phyloP scores from a whole-genome alignment of 2,113 vertebrate genomes.

The Scomber colias region DNA sequence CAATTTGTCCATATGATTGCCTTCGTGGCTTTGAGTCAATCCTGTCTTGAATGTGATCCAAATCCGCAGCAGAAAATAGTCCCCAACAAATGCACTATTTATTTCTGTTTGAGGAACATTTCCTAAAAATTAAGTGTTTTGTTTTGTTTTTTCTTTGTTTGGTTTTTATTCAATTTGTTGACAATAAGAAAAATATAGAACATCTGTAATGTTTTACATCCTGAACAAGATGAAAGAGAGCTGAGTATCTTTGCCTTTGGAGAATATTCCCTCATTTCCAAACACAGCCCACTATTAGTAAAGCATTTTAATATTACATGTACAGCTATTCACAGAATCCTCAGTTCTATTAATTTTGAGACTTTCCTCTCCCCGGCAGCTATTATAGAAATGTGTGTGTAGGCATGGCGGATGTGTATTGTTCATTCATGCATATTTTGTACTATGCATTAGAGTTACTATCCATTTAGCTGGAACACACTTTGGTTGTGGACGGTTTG shows the following conservation, averaged over 20 bases:
- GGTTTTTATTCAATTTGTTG: too few relatives aligned
- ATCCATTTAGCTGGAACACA: conserved; percentile 19
- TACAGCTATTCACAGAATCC: conserved; percentile 13
- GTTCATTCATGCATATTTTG: conserved; percentile 23
- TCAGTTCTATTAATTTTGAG: not conserved
- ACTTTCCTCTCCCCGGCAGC: not conserved
- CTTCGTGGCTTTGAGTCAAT: too few relatives aligned
- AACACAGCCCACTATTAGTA: conserved; percentile 25
- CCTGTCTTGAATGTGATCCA: too few relatives aligned
- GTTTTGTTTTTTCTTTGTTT: too few relatives aligned
- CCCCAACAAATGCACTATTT: too few relatives aligned
- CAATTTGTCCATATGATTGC: too few relatives aligned
- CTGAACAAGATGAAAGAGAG: conserved; percentile 24
- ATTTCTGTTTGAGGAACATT: too few relatives aligned
- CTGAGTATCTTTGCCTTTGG: not conserved
- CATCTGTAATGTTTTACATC: not conserved
- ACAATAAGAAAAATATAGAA: not conserved
- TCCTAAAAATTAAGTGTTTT: too few relatives aligned
- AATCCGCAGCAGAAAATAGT: too few relatives aligned
- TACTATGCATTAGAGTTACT: too few relatives aligned
- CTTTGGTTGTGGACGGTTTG: not conserved
- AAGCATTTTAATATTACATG: conserved; percentile 31
- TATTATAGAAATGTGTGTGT: not conserved
- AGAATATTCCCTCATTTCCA: conserved; percentile 8
- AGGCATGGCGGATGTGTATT: not conserved